Evolutionary conservation across 2,888 invertebrate genomes (phyloP), one percentile per base, ranked within the genome.

Genomic region (Meloe dianella): DNA sequence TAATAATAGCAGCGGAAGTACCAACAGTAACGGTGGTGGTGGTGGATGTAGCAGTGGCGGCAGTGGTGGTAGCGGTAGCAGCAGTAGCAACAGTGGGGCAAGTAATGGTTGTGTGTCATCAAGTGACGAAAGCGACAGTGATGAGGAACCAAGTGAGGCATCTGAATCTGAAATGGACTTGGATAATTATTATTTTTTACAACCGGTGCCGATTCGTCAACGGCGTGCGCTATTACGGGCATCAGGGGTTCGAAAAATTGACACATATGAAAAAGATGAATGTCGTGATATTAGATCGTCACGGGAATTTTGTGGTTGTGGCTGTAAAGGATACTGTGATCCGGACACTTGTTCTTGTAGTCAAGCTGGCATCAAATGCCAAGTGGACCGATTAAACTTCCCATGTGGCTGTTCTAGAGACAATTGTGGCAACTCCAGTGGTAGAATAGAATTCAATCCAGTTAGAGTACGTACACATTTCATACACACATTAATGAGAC

Each of bases 381-480:
- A 97, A 88, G 97, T 98, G 63, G 98, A 98, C 84, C 89, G 98
- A 69, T 87, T 95, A 68, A 96, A 95, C 80, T 98, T 98, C 81
- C 98, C 98, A 0, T 98, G 98, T 83, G 97, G 97, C 12, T 98
- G 98, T 84, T 92, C 94, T 2, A 91, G 95, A 75, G 97, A 97
- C 78, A 95, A 96, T 59, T 98, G 98, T 84, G 92, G 91, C 68
- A 98, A 98, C 82, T 91, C 92, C 0, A 89, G 92, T 57, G 98
- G 98, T 5, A 89, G 98, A 71, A 94, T 98, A 72, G 98, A 98
- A 84, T 98, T 98, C 82, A 97, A 97, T 83, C 97, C 97, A 0
- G 91, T 95, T 41, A 89, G 98, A 72, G 98, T 98, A 7, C 89
- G 97, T 71, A 97, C 97, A 17, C 98, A 98, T 85, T 98, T 97